phyloP scores from a whole-genome alignment of 2,113 vertebrate genomes.

The Climacteris rufus region DNA sequence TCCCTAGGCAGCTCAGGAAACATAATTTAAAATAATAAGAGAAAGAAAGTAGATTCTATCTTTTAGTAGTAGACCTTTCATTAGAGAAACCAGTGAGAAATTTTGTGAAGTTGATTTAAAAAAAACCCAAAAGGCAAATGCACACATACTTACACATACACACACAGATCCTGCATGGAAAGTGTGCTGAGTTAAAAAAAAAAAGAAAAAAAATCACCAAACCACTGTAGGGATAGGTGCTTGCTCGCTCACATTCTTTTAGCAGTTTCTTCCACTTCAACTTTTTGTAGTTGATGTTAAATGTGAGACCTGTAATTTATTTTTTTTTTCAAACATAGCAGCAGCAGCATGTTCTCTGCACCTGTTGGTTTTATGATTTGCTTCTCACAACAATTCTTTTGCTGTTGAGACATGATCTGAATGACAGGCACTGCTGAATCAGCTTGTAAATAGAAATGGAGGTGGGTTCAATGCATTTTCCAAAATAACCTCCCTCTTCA shows the following conservation, averaged over 20 bases:
- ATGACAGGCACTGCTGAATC: slow-evolving; percentile 55
- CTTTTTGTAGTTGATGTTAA: slow-evolving; percentile 16
- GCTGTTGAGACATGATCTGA: slow-evolving; percentile 61
- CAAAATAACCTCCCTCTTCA: not conserved
- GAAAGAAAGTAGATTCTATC: not conserved
- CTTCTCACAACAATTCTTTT: slow-evolving; percentile 50
- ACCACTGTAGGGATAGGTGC: not conserved
- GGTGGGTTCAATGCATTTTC: not conserved
- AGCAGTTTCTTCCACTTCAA: not conserved
- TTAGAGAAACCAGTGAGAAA: not conserved
- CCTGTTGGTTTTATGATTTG: slow-evolving; percentile 59
- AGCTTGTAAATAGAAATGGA: slow-evolving; percentile 48
- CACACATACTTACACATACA: not conserved
- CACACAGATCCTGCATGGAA: not conserved
- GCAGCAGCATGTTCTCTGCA: slow-evolving; percentile 44
- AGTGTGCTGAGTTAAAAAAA: not conserved
- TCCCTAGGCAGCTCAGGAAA: not conserved
- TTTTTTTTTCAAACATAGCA: not conserved
- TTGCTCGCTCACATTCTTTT: not conserved
- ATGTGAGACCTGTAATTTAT: slow-evolving; percentile 18
- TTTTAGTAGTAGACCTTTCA: not conserved
- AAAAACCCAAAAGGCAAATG: not conserved
- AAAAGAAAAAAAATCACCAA: not conserved
- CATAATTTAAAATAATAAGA: not conserved
- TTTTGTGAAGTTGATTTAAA: not conserved